phyloP scores from a whole-genome alignment of 2,888 invertebrate species.

The Tetropium fuscum region DNA sequence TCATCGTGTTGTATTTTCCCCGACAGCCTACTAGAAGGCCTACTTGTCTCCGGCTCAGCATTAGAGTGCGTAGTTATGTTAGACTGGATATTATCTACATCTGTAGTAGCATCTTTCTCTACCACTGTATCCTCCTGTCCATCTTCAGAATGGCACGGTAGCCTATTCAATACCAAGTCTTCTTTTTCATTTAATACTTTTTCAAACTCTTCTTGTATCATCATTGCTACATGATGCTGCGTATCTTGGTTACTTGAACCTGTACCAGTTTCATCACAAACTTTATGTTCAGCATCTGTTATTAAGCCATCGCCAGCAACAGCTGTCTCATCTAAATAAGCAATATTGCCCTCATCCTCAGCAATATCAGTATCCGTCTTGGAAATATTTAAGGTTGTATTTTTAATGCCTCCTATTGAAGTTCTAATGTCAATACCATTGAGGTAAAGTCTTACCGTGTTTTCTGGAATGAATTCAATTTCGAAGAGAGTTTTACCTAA shows the following conservation, averaged over 20 bases:
- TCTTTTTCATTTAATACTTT: conserved; percentile 7
- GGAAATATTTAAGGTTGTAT: conserved; percentile 1
- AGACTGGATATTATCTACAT: too few relatives aligned
- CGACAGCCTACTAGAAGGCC: conserved; percentile 31
- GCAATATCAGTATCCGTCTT: not conserved
- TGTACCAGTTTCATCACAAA: too few relatives aligned
- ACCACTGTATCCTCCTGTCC: not conserved
- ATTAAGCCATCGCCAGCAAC: too few relatives aligned
- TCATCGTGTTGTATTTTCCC: conserved; percentile 37
- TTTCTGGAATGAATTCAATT: conserved; percentile 15
- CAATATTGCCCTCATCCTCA: not conserved
- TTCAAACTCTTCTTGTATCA: conserved; percentile 5
- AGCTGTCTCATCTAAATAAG: not conserved
- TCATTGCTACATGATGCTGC: not conserved
- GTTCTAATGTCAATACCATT: conserved; percentile 12
- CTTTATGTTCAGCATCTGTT: too few relatives aligned
- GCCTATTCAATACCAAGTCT: not conserved
- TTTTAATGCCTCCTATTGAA: conserved; percentile 12
- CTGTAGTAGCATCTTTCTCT: too few relatives aligned
- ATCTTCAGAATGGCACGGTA: not conserved
- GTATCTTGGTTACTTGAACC: too few relatives aligned
- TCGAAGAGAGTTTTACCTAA: conserved; percentile 19
- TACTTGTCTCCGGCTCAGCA: conserved; percentile 14
- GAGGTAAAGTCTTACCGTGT: conserved; percentile 14
- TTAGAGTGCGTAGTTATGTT: too few relatives aligned